Percentiles rank a stretch among this genome's conserved stretches.
Evolutionary conservation across 2,797 vertebrate genomes (phyloP).

Genomic region (Sarcophilus harrisii): DNA sequence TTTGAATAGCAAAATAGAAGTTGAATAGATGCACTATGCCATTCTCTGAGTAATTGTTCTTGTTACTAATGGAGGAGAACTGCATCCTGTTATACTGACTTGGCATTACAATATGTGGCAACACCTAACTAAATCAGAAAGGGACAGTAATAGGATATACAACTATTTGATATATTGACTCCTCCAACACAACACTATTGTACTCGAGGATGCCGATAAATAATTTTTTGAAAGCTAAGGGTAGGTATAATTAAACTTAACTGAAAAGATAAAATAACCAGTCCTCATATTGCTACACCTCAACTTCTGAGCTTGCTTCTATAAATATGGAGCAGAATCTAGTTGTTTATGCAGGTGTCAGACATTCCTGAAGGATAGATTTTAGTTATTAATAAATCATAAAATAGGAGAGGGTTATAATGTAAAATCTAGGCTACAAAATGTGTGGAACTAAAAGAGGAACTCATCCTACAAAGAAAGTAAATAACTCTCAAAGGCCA

Average conservation of each 20-base stretch:
- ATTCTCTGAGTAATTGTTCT: conserved; percentile 71
- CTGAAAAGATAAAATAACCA: conserved; percentile 74
- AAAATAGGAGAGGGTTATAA: conserved; percentile 62
- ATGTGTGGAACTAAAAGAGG: conserved; percentile 58
- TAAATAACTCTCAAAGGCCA: conserved; percentile 58
- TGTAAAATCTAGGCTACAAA: conserved; percentile 62
- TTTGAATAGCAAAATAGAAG: conserved; percentile 61
- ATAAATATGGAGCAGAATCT: conserved; percentile 76
- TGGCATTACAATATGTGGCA: conserved; percentile 65
- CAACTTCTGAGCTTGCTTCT: conserved; percentile 69
- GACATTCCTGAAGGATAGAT: conserved; percentile 71
- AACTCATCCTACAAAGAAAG: conserved; percentile 51
- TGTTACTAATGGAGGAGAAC: conserved; percentile 67
- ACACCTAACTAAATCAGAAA: conserved; percentile 72
- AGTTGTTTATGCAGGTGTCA: conserved; percentile 74
- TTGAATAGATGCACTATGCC: conserved; percentile 38
- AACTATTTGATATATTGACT: conserved; percentile 72
- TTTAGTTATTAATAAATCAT: conserved; percentile 75
- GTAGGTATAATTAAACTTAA: conserved; percentile 77
- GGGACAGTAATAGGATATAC: conserved; percentile 62
- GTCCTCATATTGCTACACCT: conserved; percentile 55
- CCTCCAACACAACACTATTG: conserved; percentile 66
- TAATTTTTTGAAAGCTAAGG: conserved; percentile 70
- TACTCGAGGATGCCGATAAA: conserved; percentile 66
- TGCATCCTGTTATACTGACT: conserved; percentile 65